Evolutionary conservation across 2,113 vertebrate species (phyloP).

Genomic region (Corynorhinus townsendii): DNA sequence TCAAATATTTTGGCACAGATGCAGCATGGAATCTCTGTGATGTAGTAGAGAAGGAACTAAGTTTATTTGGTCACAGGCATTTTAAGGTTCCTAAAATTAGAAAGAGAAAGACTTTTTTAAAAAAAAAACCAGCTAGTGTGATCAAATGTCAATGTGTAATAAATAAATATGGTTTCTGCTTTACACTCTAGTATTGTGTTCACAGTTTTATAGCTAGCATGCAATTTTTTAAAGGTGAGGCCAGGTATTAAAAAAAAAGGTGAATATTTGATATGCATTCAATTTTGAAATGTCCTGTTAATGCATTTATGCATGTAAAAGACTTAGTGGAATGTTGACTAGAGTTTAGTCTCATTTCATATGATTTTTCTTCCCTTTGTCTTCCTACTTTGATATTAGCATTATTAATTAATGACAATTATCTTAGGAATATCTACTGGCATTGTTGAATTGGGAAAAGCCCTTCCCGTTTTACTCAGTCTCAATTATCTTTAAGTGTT

Average conservation of each 20-base stretch:
- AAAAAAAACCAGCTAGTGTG: neutral
- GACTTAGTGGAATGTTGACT: neutral
- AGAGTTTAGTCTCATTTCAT: neutral
- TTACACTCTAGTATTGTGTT: neutral
- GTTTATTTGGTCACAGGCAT: neutral
- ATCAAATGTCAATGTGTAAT: slow-evolving; percentile 15
- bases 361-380: neutral
- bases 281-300: neutral
- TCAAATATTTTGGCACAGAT: slow-evolving; percentile 12
- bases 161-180: neutral
- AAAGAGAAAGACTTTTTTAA: neutral
- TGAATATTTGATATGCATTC: neutral
- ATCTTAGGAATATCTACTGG: neutral
- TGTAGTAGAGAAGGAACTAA: slow-evolving; percentile 4
- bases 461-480: neutral
- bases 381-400: neutral
- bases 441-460: neutral
- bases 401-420: neutral
- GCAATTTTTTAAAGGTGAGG: neutral
- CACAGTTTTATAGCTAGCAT: neutral
- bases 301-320: neutral
- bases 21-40: slow-evolving; percentile 10
- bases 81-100: slow-evolving; percentile 41
- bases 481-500: neutral
- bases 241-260: neutral